Percentiles rank a stretch among this genome's conserved stretches.
Evolutionary conservation across 2,888 invertebrate species (phyloP).

Genomic region (Cheilosia impressa): DNA sequence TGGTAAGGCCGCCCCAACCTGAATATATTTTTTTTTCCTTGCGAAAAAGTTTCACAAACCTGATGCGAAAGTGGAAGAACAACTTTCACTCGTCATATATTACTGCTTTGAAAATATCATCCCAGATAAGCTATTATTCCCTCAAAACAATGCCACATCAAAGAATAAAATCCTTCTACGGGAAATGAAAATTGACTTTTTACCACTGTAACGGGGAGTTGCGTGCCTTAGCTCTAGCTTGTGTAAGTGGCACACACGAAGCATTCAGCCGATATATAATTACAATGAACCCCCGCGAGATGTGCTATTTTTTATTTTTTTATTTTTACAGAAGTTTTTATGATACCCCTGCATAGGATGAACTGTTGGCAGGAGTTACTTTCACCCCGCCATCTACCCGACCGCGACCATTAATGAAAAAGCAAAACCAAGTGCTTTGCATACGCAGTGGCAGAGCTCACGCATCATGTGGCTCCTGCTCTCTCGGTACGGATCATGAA

Average conservation of each 20-base stretch:
- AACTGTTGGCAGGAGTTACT: background rate
- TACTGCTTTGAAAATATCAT: conserved; percentile 14
- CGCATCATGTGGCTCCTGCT: background rate
- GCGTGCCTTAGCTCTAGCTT: background rate
- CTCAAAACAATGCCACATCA: conserved; percentile 11
- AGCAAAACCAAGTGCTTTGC: conserved; percentile 18
- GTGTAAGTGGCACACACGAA: background rate
- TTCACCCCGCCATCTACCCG: background rate
- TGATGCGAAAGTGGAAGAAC: conserved; percentile 36
- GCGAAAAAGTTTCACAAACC: conserved; percentile 1
- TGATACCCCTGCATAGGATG: conserved; percentile 12
- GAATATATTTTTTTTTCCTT: too few species aligned
- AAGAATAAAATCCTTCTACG: background rate
- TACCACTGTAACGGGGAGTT: conserved; percentile 15
- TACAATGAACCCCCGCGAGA: conserved; percentile 13
- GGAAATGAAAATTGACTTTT: conserved; percentile 35
- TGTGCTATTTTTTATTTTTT: conserved; percentile 21
- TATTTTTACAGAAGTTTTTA: conserved; percentile 36
- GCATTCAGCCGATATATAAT: conserved; percentile 1
- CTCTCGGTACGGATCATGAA: conserved; percentile 33
- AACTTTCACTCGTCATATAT: conserved; percentile 17
- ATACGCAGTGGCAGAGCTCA: conserved; percentile 1
- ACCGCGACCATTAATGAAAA: conserved; percentile 10
- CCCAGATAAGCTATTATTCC: conserved; percentile 38
- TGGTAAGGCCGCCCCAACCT: background rate